Conservation (phyloP, 2,797 vertebrate species). For the Thripadectes ignobilis region DNA sequence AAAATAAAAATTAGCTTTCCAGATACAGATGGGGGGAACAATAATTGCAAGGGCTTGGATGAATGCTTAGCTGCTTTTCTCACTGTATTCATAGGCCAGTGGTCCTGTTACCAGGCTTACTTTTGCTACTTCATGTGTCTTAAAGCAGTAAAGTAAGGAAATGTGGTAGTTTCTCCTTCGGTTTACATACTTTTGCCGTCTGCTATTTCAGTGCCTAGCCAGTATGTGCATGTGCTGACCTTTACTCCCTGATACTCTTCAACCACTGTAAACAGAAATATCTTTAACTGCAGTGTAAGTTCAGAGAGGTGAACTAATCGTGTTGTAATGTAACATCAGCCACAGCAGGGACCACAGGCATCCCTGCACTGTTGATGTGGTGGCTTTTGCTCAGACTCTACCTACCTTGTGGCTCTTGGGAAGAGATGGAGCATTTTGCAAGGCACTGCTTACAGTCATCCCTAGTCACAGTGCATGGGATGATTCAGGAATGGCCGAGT, state of each 20-base stretch:
- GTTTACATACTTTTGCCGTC: background rate
- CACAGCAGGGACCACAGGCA: background rate
- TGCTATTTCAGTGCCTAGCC: background rate
- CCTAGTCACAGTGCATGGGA: rapidly evolving
- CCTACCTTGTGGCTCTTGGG: background rate
- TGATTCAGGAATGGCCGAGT: rapidly evolving
- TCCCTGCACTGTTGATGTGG: background rate
- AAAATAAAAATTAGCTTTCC: background rate
- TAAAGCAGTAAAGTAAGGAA: background rate
- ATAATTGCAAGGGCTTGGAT: background rate
- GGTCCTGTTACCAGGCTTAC: background rate
- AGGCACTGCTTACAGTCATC: background rate
- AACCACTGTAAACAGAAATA: background rate
- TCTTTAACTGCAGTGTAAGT: background rate
- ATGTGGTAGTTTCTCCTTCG: background rate
- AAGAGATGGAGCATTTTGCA: background rate
- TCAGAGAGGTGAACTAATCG: background rate
- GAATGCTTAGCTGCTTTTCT: background rate
- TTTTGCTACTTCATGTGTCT: background rate
- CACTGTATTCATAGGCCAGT: background rate
- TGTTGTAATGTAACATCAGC: background rate
- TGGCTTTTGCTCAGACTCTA: background rate
- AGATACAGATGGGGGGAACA: background rate
- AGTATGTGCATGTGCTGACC: background rate
- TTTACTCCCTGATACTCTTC: background rate